Percentiles rank a stretch among this genome's conserved stretches.
These are phyloP conservation scores for Chelon labrosus DNA, from an alignment of 2,797 vertebrate genomes.

Conservation along the genomic window DNA sequence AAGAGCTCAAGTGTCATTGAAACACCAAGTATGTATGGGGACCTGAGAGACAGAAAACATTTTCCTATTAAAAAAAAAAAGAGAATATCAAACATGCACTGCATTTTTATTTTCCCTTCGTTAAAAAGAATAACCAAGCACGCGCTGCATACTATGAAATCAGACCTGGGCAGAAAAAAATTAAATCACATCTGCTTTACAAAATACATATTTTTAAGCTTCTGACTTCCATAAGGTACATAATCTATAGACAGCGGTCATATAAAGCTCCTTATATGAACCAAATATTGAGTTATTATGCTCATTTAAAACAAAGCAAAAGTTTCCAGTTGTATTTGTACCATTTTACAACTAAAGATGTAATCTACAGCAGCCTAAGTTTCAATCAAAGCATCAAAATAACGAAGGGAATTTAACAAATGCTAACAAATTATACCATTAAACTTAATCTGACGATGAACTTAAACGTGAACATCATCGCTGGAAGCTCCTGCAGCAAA, in stretches of 20 bases:
- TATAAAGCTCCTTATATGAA: slow-evolving; percentile 10
- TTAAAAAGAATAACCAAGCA: slow-evolving; percentile 48
- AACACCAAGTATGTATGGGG: slow-evolving; percentile 24
- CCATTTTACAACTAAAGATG: slow-evolving; percentile 13
- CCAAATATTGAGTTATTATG: slow-evolving; percentile 1
- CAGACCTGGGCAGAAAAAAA: slow-evolving; percentile 29
- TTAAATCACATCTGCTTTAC: background rate
- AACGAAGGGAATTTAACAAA: slow-evolving; percentile 35
- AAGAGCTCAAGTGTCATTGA: slow-evolving; percentile 28
- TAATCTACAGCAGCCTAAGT: slow-evolving; percentile 7
- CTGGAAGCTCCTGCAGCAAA: slow-evolving; percentile 15
- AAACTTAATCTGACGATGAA: slow-evolving; percentile 14
- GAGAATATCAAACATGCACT: slow-evolving; percentile 28
- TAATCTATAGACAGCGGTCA: slow-evolving; percentile 12
- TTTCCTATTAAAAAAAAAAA: slow-evolving; percentile 38
- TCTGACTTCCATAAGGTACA: slow-evolving; percentile 11
- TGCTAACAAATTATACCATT: background rate
- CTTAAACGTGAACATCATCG: slow-evolving; percentile 2
- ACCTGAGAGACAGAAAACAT: slow-evolving; percentile 19
- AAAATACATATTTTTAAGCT: slow-evolving; percentile 24
- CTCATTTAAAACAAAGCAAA: slow-evolving; percentile 20
- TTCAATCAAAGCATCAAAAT: slow-evolving; percentile 35
- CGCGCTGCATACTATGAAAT: slow-evolving; percentile 44
- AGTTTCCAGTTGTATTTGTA: slow-evolving; percentile 17
- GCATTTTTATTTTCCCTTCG: slow-evolving; percentile 63